A percentile compares a stretch with the other conserved stretches of the same genome.
These are phyloP conservation scores for Pseudomyrmex cubaensis DNA, from an alignment of 1,140 invertebrate genomes.

Conservation along the genomic window DNA sequence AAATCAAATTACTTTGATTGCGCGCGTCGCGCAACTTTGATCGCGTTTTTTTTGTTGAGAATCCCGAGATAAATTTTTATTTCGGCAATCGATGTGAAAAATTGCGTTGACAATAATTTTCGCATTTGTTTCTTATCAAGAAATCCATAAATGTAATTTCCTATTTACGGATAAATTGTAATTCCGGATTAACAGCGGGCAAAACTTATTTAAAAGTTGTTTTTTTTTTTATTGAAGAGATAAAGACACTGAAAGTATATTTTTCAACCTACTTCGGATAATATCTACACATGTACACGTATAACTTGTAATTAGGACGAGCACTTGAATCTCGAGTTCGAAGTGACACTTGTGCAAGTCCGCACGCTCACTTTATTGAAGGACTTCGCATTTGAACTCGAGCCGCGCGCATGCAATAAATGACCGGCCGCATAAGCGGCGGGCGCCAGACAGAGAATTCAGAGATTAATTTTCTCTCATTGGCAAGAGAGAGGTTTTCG, in stretches of 20 bases:
- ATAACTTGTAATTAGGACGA: conserved; percentile 9
- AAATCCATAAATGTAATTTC: too few relatives aligned
- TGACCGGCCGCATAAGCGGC: not conserved
- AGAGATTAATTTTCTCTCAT: not conserved
- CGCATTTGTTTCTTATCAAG: too few relatives aligned
- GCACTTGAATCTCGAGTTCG: conserved; percentile 11
- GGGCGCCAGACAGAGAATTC: conserved; percentile 46
- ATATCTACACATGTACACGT: not conserved
- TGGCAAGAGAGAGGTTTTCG: conserved; percentile 3
- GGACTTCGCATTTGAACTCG: conserved; percentile 18
- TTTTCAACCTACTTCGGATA: not conserved
- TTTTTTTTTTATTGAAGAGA: not conserved
- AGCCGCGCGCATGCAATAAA: not conserved
- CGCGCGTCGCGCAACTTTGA: too few relatives aligned
- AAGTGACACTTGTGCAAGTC: not conserved
- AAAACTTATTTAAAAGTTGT: too few relatives aligned
- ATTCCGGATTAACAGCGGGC: too few relatives aligned
- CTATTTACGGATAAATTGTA: too few relatives aligned
- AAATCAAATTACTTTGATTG: not conserved
- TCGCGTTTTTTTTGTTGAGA: too few relatives aligned
- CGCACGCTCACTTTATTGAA: conserved; percentile 12
- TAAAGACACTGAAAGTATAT: not conserved
- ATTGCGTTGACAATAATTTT: too few relatives aligned
- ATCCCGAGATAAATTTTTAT: too few relatives aligned
- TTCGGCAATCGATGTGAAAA: too few relatives aligned